Percentiles rank a stretch among this genome's conserved stretches.
These are phyloP conservation scores for Sinocyclocheilus grahami DNA, from an alignment of 2,113 vertebrate genomes.

Conservation along the genomic window DNA sequence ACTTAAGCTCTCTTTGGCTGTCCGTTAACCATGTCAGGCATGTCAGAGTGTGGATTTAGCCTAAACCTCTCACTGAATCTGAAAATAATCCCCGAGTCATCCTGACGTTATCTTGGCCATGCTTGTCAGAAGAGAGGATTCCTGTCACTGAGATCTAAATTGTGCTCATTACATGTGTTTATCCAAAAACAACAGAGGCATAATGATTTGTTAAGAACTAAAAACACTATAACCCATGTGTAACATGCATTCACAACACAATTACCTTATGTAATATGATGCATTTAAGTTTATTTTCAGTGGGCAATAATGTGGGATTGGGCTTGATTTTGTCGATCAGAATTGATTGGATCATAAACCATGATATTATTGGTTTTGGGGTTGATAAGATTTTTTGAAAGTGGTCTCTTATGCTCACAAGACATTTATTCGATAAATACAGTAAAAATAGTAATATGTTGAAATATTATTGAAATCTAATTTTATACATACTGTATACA, in stretches of 20 bases:
- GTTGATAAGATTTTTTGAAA: background rate
- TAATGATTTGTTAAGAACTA: background rate
- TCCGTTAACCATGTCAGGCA: conserved; percentile 46
- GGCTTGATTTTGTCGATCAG: background rate
- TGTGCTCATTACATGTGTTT: background rate
- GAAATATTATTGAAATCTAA: too few relatives aligned
- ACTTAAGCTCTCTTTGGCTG: conserved; percentile 24
- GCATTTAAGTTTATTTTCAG: background rate
- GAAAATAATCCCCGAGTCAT: conserved; percentile 53
- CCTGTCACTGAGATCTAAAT: conserved; percentile 12
- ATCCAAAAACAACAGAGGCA: background rate
- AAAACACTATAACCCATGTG: background rate
- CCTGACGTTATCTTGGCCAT: conserved; percentile 36
- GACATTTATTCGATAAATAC: background rate
- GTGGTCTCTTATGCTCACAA: background rate
- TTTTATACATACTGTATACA: too few relatives aligned
- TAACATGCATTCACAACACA: background rate
- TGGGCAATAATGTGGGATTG: too few relatives aligned
- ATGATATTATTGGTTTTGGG: background rate
- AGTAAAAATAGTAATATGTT: too few relatives aligned
- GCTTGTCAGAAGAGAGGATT: conserved; percentile 8
- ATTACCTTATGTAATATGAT: background rate
- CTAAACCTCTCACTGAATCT: conserved; percentile 51
- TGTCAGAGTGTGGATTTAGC: conserved; percentile 50
- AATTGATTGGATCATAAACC: background rate